Base-by-base conservation (phyloP, 2,113 vertebrate species). In the Hypomesus transpacificus region DNA sequence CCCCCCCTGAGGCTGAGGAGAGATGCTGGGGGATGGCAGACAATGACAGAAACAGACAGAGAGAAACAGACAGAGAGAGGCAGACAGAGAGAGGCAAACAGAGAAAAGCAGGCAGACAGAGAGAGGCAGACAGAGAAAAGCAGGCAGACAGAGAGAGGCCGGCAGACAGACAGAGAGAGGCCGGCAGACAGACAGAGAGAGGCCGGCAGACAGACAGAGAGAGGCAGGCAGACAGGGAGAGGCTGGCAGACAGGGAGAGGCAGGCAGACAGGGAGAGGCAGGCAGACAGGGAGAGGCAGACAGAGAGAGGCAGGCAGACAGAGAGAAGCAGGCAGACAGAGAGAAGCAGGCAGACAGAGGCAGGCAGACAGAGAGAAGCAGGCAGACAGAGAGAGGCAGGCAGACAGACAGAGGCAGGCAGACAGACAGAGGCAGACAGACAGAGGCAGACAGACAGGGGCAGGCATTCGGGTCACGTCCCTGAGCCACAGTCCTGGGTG, bases 381-480 rank as follows among this genome's bases (percentile, higher is more conserved):
- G 16, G 3, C 54, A 56, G 54, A 20, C 53, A 16, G 11, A n/a
- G 11, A n/a, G 14, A 56, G 17, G 3, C 16, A 18, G 54, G 54
- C 4, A 18, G 4, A 56, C 16, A 18, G 54, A 18, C 17, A 18
- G 54, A 18, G 54, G 1, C 17, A 18, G 54, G 54, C 54, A 56
- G n/a, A 2, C n/a, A 17, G 26, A 26, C 1, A 62, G n/a, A 16
- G 65, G 5, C n/a, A 46, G n/a, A 0, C 28, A 64, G 31, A n/a
- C 1, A 20, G 14, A 39, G 28, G 7, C 26, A 64, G 62, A 39
- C 16, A 46, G 62, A 39, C 8, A 50, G 1, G 52, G 62, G 68
- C 26, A 69, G 34, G 58, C 76, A 86, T 82, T 87, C 88, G 20
- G 81, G 86, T 89, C 88, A 90, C 86, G 81, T 89, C 75, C 81